A percentile compares a stretch with the other conserved stretches of the same genome.
These are phyloP conservation scores for Drosophila mulleri DNA, from an alignment of 2,888 invertebrate species.

Conservation along the genomic window DNA sequence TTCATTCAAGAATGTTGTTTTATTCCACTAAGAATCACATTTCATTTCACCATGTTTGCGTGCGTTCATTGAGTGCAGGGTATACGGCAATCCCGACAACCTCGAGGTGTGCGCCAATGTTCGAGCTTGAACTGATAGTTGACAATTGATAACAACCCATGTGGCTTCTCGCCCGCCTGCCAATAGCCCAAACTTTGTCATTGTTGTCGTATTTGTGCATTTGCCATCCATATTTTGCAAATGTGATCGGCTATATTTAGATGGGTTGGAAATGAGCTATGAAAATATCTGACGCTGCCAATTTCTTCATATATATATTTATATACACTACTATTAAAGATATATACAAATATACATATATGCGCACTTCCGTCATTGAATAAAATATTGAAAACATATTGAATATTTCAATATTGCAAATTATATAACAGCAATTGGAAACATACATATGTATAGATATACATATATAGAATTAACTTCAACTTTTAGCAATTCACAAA, in stretches of 20 bases:
- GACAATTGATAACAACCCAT: constrained; percentile 41
- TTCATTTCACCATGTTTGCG: background rate
- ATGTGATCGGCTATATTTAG: constrained; percentile 46
- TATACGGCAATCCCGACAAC: constrained; percentile 7
- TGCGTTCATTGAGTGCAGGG: background rate
- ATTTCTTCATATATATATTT: constrained; percentile 9
- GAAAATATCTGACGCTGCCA: constrained; percentile 28
- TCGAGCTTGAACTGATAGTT: constrained; percentile 15
- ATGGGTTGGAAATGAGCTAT: constrained; percentile 27
- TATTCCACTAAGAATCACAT: background rate
- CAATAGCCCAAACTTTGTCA: constrained; percentile 36
- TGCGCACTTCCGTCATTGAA: background rate
- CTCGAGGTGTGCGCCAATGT: constrained; percentile 28
- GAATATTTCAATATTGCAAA: background rate
- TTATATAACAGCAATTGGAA: constrained; percentile 14
- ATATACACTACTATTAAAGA: background rate
- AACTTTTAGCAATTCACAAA: background rate
- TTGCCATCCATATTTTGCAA: constrained; percentile 26
- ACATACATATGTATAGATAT: too few relatives aligned
- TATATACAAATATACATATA: background rate
- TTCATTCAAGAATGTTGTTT: background rate
- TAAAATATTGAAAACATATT: background rate
- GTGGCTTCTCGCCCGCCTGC: background rate
- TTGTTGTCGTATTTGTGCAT: constrained; percentile 19
- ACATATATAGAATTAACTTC: background rate